phyloP scores from a whole-genome alignment of 1,140 invertebrate species.

The Drosophila sproati region DNA sequence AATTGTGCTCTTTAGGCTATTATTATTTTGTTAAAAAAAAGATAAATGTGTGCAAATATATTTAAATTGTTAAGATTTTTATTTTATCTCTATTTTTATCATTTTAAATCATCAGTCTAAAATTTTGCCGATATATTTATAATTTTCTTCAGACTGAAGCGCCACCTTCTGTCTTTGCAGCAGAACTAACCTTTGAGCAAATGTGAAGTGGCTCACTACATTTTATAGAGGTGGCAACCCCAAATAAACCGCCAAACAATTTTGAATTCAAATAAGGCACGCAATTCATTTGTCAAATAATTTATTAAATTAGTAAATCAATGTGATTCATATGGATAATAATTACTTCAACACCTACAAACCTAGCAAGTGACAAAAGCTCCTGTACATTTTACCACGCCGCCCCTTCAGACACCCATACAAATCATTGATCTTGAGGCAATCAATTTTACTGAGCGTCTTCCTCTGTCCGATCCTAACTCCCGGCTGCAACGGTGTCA shows the following conservation, averaged over 20 bases:
- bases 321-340: conserved; percentile 71
- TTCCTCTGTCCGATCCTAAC: conserved; percentile 87
- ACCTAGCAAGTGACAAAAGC: conserved; percentile 87
- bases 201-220: background rate
- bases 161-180: background rate
- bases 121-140: background rate
- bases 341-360: conserved; percentile 72
- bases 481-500: conserved; percentile 86
- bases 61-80: no score
- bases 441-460: conserved; percentile 89
- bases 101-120: background rate
- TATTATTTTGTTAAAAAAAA: no score
- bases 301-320: conserved; percentile 72
- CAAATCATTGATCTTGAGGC: conserved; percentile 89
- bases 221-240: conserved; percentile 1
- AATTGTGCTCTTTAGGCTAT: no score
- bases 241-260: background rate
- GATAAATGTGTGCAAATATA: no score
- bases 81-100: no score
- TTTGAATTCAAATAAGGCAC: background rate
- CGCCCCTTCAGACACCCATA: conserved; percentile 87
- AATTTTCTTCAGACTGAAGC: background rate
- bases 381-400: conserved; percentile 86
- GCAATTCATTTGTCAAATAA: conserved; percentile 6
- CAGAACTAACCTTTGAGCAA: background rate